Evolutionary conservation across 2,888 invertebrate genomes (phyloP), one percentile per base, ranked within the genome.

Genomic region (Andrena bucephala): DNA sequence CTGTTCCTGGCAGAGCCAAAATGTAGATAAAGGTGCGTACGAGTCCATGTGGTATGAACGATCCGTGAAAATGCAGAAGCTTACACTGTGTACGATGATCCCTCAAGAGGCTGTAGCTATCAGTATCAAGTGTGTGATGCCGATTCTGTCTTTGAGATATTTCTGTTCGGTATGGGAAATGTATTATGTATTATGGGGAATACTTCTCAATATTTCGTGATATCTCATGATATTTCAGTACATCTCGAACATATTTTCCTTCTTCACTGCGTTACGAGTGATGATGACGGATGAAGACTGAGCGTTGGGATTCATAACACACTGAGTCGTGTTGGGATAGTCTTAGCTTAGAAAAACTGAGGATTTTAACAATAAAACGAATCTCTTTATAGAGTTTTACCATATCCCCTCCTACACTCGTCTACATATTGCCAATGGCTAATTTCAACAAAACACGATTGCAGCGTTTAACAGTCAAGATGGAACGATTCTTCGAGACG

Each of bases 211-310:
- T 42, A 13, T 42, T 4, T 13, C 42, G 13, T 13, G 42, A 13
- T 42, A 0, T 42, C 13, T 13, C 13, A 13, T 42, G 13, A 42
- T 42, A 13, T 75, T 71, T 59, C 42, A 89, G 87, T 89, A 83
- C 36, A 63, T 89, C n/a, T 84, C 90, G 1, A 87, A 86, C 48
- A 67, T 83, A 2, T 74, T 85, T 36, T 87, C 89, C 0, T 75
- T 80, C 27, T 89, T 89, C 65, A 86, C 89, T 31, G 79, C 85
- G 6, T 48, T 89, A n/a, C 85, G 87, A 52, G 13, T 62, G 3
- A 2, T 73, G 2, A 31, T 71, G 60, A 4, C 1, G 20, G n/a
- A 20, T 6, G 20, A 6, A 52, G 52, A 52, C 20, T 52, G 13
- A 42, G 42, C 3, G 0, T 42, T 13, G 0, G 3, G 42, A 42